Base-by-base conservation (phyloP, 2,888 invertebrate genomes). In the Cheilosia vernalis region DNA sequence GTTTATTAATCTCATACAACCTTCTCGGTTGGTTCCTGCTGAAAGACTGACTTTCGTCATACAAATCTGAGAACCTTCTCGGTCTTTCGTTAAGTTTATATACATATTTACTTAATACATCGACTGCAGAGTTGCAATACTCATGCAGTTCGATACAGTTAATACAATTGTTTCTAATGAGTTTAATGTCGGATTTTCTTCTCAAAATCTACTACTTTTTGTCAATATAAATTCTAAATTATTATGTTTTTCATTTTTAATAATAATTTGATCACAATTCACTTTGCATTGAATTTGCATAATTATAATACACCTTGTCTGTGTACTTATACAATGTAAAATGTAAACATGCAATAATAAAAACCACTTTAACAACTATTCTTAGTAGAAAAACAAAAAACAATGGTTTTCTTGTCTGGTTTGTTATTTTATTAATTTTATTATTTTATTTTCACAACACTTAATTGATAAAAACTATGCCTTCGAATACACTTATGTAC, bases 201-300 rank as follows among this genome's bases (percentile, higher is more conserved):
- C 27, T 40, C 37, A 60, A 44, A 73, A 55, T 63, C 17, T 33
- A 63, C 56, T 40, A 49, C 49, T 37, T 53, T 44, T 60, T 67
- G 21, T 76, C 61, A 69, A 77, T 78, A 78, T 63, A 78, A 78
- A 78, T 69, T 78, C 69, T 78, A 69, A 78, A 70, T 78, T 33
- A 69, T 58, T 49, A 30, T 56, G n/a, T 49, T 37, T 61, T 53
- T 53, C 13, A 40, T 64, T 10, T 76, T 55, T 61, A 78, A 61
- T 78, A 69, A 55, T 78, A 87, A 80, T 89, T 88, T 90, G 89
- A 91, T 90, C 91, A 91, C 90, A 92, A 90, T 91, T 91, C 91
- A 92, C 91, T 92, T 91, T 90, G 91, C 91, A 91, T 92, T 89
- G 90, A 87, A 80, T 85, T 78, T 86, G 87, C 84, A 40, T 87